Conservation (phyloP, 2,797 vertebrate genomes). For the Cossypha heuglini region DNA sequence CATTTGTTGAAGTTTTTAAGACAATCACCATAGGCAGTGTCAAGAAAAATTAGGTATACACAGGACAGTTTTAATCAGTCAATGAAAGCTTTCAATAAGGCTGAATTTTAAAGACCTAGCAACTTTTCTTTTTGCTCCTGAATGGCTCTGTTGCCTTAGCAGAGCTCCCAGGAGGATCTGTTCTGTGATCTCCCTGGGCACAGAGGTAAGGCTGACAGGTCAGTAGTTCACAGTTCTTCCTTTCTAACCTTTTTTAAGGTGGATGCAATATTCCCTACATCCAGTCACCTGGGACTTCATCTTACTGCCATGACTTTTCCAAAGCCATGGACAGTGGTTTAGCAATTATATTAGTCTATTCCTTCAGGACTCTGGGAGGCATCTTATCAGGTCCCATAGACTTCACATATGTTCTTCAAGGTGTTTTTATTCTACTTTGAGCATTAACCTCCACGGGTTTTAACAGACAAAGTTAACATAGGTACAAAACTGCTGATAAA, state of each 20-base stretch:
- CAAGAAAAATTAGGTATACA: not conserved
- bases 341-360: not conserved
- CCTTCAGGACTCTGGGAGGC: not conserved
- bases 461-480: not conserved
- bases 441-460: not conserved
- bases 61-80: not conserved
- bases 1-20: not conserved
- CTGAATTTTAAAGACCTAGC: not conserved
- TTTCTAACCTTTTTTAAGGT: not conserved
- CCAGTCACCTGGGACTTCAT: not conserved
- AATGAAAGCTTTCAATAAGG: not conserved
- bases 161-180: not conserved
- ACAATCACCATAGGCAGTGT: not conserved
- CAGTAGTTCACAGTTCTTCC: too few species aligned
- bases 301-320: not conserved
- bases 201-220: not conserved
- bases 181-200: not conserved
- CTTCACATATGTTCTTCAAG: not conserved
- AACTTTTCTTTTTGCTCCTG: not conserved
- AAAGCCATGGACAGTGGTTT: too few species aligned
- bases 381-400: not conserved
- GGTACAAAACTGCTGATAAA: not conserved
- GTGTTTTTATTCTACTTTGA: not conserved
- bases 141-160: not conserved
- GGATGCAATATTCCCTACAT: not conserved